phyloP scores from a whole-genome alignment of 1,140 invertebrate genomes.

The Drosophila subpulchrella region DNA sequence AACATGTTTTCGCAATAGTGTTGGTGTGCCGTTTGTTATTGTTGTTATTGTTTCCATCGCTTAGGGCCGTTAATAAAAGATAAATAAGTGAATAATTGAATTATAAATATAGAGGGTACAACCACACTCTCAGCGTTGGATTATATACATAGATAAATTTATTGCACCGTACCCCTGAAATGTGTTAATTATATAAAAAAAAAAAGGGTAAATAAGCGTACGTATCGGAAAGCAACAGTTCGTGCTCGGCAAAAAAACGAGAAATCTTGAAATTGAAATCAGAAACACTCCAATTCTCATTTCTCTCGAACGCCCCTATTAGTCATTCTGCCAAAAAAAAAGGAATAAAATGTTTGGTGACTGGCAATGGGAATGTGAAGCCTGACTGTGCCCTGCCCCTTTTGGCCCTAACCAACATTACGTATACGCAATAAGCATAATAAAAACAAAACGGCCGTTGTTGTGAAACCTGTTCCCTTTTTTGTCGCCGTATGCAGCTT shows the following conservation, averaged over 20 bases:
- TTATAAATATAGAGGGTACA: slow-evolving; percentile 56
- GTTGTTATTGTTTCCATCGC: slow-evolving; percentile 63
- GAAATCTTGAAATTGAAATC: slow-evolving; percentile 21
- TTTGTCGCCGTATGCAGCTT: slow-evolving; percentile 32
- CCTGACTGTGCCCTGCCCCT: slow-evolving; percentile 5
- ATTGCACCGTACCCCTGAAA: slow-evolving; percentile 48
- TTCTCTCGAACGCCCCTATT: slow-evolving; percentile 39
- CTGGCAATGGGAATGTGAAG: slow-evolving; percentile 1
- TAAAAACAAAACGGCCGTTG: slow-evolving; percentile 51
- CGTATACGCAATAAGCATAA: slow-evolving; percentile 53
- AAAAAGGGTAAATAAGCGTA: slow-evolving; percentile 25
- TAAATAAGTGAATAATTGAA: slow-evolving; percentile 83
- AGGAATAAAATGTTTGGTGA: slow-evolving; percentile 1
- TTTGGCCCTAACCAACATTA: slow-evolving; percentile 21
- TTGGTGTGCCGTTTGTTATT: slow-evolving; percentile 63
- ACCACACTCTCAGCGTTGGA: slow-evolving; percentile 24
- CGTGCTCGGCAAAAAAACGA: slow-evolving; percentile 60
- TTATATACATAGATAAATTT: slow-evolving; percentile 47
- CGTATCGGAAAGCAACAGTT: slow-evolving; percentile 44
- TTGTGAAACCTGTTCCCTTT: slow-evolving; percentile 58
- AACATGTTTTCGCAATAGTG: slow-evolving; percentile 78
- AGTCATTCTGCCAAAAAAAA: slow-evolving; percentile 55
- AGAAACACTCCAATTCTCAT: slow-evolving; percentile 4
- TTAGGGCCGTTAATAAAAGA: slow-evolving; percentile 73
- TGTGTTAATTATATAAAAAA: slow-evolving; percentile 79